Evolutionary conservation across 2,797 vertebrate genomes (phyloP).

Genomic region (Zenarchopterus dispar): DNA sequence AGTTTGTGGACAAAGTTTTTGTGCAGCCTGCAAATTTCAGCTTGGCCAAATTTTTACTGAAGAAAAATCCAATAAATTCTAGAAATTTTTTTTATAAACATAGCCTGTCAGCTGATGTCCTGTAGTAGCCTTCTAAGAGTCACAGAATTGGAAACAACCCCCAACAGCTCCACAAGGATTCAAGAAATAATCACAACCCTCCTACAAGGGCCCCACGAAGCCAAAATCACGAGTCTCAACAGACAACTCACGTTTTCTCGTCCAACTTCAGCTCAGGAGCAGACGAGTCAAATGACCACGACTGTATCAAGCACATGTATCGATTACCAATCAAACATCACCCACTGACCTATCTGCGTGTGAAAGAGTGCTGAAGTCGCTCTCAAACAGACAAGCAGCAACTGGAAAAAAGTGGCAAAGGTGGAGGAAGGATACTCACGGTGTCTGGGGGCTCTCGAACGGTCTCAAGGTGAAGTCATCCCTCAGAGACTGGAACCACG

Average conservation of each 20-base stretch:
- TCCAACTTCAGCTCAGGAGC: background rate
- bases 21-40: too few relatives aligned
- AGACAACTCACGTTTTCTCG: slow-evolving; percentile 1
- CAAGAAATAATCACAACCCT: slow-evolving; percentile 3
- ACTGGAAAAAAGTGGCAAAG: background rate
- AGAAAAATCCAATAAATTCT: too few relatives aligned
- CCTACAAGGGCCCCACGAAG: slow-evolving; percentile 10
- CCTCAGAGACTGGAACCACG: slow-evolving; percentile 63
- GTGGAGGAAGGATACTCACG: slow-evolving; percentile 49
- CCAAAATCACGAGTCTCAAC: background rate
- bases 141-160: too few relatives aligned
- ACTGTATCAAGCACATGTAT: slow-evolving; percentile 27
- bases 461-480: slow-evolving; percentile 72
- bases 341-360: background rate
- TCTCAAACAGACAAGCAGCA: too few relatives aligned
- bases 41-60: too few relatives aligned
- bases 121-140: too few relatives aligned
- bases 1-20: too few relatives aligned
- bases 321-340: slow-evolving; percentile 43
- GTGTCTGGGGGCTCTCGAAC: slow-evolving; percentile 50
- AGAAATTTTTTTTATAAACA: too few relatives aligned
- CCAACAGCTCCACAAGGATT: background rate
- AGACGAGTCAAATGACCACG: slow-evolving; percentile 6
- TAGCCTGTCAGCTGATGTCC: too few relatives aligned
- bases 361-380: background rate